Evolutionary conservation across 2,797 vertebrate genomes (phyloP), one percentile per base, ranked within the genome.

Genomic region (Neopelma chrysocephalum): DNA sequence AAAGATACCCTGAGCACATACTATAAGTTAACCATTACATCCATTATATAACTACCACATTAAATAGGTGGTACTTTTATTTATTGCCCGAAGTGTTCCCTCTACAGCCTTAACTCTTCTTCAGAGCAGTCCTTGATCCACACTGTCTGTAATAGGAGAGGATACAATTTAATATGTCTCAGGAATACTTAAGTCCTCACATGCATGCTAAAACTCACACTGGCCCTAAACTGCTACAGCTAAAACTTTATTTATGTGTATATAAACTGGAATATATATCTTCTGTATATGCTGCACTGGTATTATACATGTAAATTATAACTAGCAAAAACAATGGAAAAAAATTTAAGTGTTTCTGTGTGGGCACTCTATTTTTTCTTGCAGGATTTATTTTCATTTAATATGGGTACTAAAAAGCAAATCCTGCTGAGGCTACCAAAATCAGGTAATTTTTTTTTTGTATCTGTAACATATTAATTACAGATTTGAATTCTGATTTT

Each of bases 391-490:
- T n/a, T n/a, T n/a, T n/a, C n/a, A 72, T 91, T 87, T 87, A 71
- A 26, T 65, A 17, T 36, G 40, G 18, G 12, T 75, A 84, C 78
- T 92, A 73, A 86, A 83, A 22, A 88, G 12, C 3, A 47, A 83
- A 64, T 84, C 45, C 48, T 92, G 31, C 70, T 90, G 27, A 92
- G 60, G 38, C 42, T 75, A 69, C 36, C 69, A 69, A 90, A 82
- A 87, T 56, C 73, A 76, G 42, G 45, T 68, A 84, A 56, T 16
- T 36, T 57, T 94, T 77, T 34, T 68, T 12, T 9, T 65, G 32
- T 83, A 85, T 65, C 58, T 82, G 51, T 66, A 64, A 89, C 47
- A 65, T 36, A 58, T 93, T 94, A 94, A 92, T 92, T 94, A 86
- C 48, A 51, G 71, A 45, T 87, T 71, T 82, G 26, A 64, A 82